These are phyloP conservation scores for Leptopilina clavipes DNA, from an alignment of 1,140 invertebrate species.

Conservation along the genomic window DNA sequence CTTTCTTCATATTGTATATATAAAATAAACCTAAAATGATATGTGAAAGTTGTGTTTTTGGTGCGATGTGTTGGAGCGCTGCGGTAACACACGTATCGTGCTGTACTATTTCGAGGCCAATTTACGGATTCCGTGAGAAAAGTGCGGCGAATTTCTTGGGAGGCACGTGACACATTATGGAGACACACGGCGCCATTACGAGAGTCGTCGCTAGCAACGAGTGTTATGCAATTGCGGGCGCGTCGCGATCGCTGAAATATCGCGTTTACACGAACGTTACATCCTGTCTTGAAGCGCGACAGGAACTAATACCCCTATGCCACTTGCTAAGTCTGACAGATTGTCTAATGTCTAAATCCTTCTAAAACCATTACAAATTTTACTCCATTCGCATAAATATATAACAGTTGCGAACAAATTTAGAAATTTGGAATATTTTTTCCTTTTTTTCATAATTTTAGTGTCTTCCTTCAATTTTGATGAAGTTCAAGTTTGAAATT, in stretches of 20 bases:
- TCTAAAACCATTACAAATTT: background rate
- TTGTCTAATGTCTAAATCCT: constrained; percentile 32
- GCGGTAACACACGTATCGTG: constrained; percentile 23
- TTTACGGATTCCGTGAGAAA: constrained; percentile 61
- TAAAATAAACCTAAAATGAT: constrained; percentile 12
- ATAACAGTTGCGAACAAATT: no score
- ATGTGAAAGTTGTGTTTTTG: constrained; percentile 43
- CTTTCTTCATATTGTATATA: background rate
- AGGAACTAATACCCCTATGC: constrained; percentile 57
- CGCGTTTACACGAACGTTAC: constrained; percentile 48
- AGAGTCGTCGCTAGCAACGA: constrained; percentile 37
- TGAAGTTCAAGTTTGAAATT: no score
- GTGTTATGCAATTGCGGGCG: constrained; percentile 41
- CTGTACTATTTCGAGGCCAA: constrained; percentile 63
- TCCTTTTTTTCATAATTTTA: no score
- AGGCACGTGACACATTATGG: constrained; percentile 56
- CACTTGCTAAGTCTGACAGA: constrained; percentile 45
- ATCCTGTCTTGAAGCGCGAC: constrained; percentile 50
- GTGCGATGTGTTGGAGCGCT: background rate
- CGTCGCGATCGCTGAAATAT: constrained; percentile 48
- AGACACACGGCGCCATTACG: constrained; percentile 54
- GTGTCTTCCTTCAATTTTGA: no score
- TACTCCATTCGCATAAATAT: no score
- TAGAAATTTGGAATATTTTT: no score
- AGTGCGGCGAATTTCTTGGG: constrained; percentile 41